phyloP scores from a whole-genome alignment of 2,113 vertebrate genomes.

The Gasterosteus nipponicus region DNA sequence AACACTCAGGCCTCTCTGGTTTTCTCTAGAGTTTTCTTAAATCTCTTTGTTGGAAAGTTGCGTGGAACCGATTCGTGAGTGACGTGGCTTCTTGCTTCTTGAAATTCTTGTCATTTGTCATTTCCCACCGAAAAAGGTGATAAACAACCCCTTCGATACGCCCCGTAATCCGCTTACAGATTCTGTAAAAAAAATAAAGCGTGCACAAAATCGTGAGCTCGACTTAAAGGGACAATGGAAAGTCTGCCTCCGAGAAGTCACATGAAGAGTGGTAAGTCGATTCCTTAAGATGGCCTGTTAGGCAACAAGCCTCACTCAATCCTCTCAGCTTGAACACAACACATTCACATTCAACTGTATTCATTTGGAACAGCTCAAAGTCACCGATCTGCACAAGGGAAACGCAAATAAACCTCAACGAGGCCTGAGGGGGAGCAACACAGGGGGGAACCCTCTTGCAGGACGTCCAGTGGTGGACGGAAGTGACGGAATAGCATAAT shows the following conservation, averaged over 20 bases:
- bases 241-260: conserved; percentile 46
- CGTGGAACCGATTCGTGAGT: background rate
- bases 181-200: conserved; percentile 40
- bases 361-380: too few relatives aligned
- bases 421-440: too few relatives aligned
- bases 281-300: conserved; percentile 5
- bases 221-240: conserved; percentile 48
- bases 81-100: background rate
- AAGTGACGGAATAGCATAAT: too few relatives aligned
- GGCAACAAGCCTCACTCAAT: background rate
- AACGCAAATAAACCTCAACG: too few relatives aligned
- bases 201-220: conserved; percentile 28
- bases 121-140: conserved; percentile 31
- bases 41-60: background rate
- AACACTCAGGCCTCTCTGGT: background rate
- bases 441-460: too few relatives aligned
- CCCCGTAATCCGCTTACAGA: conserved; percentile 62
- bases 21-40: too few relatives aligned
- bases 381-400: too few relatives aligned
- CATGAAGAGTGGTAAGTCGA: conserved; percentile 29
- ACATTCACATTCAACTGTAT: too few relatives aligned
- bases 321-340: background rate
- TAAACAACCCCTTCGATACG: conserved; percentile 36
- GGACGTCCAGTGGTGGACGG: too few relatives aligned
- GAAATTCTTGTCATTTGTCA: conserved; percentile 6